Percentiles rank a stretch among this genome's conserved stretches.
Evolutionary conservation across 2,888 invertebrate genomes (phyloP).

Genomic region (Stomorhina lunata): DNA sequence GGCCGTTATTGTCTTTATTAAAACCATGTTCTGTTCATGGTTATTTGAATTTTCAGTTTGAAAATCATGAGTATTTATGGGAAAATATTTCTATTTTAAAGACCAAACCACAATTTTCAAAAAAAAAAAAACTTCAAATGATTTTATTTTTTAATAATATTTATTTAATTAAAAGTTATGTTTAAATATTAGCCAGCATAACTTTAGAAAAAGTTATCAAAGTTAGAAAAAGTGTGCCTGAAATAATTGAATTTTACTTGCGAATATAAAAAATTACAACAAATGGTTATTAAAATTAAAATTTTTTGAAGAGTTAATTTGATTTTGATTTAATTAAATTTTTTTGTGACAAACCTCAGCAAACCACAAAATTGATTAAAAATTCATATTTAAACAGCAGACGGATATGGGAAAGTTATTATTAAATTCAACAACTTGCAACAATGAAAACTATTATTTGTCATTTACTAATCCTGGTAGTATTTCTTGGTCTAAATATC

Average conservation of each 20-base stretch:
- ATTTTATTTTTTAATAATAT: constrained; percentile 22
- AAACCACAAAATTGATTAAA: constrained; percentile 20
- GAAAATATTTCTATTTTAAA: constrained; percentile 57
- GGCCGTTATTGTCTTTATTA: constrained; percentile 6
- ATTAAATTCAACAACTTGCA: constrained; percentile 39
- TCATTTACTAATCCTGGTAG: not conserved
- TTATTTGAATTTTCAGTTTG: constrained; percentile 38
- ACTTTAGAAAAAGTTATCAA: not conserved
- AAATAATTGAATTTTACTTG: constrained; percentile 37
- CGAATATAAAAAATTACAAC: not conserved
- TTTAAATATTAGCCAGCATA: constrained; percentile 19
- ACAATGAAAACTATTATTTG: constrained; percentile 15
- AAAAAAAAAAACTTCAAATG: not conserved
- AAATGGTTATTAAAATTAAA: constrained; percentile 11
- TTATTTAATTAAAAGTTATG: constrained; percentile 27
- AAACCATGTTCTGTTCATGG: constrained; percentile 38
- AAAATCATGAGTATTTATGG: constrained; percentile 55
- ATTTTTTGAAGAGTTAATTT: not conserved
- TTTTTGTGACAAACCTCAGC: not conserved
- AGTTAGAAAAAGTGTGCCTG: constrained; percentile 11
- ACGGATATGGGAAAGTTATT: not conserved
- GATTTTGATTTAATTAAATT: not conserved
- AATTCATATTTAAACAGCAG: constrained; percentile 30
- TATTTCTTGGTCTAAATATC: not conserved
- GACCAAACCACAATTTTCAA: constrained; percentile 45